phyloP scores from a whole-genome alignment of 2,888 invertebrate genomes.

The Drosophila silvestris region DNA sequence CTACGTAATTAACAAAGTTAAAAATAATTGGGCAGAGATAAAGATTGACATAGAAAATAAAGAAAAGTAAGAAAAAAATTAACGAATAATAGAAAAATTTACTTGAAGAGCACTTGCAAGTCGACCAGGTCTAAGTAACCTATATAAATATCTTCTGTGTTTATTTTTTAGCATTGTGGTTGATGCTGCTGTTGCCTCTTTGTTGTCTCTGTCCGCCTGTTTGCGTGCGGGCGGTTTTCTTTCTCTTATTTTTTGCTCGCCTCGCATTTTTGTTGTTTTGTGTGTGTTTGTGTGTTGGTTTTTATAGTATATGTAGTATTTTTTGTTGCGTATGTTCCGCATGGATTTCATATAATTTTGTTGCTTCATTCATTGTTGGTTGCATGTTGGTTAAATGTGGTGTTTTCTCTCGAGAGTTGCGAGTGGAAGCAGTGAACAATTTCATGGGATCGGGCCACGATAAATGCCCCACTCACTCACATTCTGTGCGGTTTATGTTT shows the following conservation, averaged over 20 bases:
- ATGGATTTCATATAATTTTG: constrained; percentile 74
- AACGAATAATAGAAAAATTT: neutral
- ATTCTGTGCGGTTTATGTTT: neutral
- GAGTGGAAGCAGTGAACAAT: constrained; percentile 21
- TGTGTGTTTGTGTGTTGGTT: constrained; percentile 11
- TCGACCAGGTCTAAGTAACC: constrained; percentile 7
- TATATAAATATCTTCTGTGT: neutral
- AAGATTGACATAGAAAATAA: neutral
- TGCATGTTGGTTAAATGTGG: constrained; percentile 63
- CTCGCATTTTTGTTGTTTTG: constrained; percentile 17
- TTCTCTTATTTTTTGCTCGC: constrained; percentile 52
- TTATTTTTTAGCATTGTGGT: constrained; percentile 10
- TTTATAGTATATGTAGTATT: constrained; percentile 10
- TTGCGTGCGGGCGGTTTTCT: constrained; percentile 60
- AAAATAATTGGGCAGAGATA: neutral
- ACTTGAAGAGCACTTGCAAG: constrained; percentile 1
- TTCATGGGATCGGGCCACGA: constrained; percentile 45
- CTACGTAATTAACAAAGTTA: too few relatives aligned
- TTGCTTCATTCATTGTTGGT: constrained; percentile 81
- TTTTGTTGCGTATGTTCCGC: constrained; percentile 44
- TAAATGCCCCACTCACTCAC: constrained; percentile 37
- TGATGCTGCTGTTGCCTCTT: constrained; percentile 47
- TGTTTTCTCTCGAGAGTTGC: constrained; percentile 42
- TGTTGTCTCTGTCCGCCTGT: constrained; percentile 62
- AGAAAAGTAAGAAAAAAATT: neutral